Percentiles rank a stretch among this genome's conserved stretches.
Evolutionary conservation across 2,888 invertebrate genomes (phyloP).

Genomic region (Sisyra terminalis): DNA sequence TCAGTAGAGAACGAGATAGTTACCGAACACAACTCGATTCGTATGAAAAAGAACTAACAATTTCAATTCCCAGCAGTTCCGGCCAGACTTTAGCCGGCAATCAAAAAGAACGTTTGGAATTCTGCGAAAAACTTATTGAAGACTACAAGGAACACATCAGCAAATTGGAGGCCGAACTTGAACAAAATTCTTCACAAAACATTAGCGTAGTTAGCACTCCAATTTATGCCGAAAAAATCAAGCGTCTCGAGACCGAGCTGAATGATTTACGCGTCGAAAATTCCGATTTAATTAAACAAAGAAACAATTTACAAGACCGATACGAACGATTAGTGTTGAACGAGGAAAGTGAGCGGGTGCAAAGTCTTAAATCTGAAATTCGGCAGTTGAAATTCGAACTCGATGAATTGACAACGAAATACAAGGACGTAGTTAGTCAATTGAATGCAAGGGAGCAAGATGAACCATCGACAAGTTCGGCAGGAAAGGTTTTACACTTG

Average conservation of each 20-base stretch:
- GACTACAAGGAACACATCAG: slow-evolving; percentile 57
- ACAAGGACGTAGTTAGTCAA: slow-evolving; percentile 15
- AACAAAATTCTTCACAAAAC: slow-evolving; percentile 14
- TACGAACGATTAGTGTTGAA: slow-evolving; percentile 20
- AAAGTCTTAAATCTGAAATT: slow-evolving; percentile 41
- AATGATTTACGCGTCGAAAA: slow-evolving; percentile 33
- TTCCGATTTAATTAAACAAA: slow-evolving; percentile 28
- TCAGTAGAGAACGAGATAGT: slow-evolving; percentile 60
- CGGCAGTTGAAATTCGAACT: slow-evolving; percentile 33
- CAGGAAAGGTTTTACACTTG: slow-evolving; percentile 38
- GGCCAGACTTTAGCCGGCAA: slow-evolving; percentile 22
- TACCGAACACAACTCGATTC: slow-evolving; percentile 64
- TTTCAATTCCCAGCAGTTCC: slow-evolving; percentile 19
- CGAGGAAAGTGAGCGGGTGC: slow-evolving; percentile 28
- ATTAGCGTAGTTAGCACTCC: slow-evolving; percentile 18
- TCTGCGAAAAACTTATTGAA: slow-evolving; percentile 53
- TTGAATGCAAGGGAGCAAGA: slow-evolving; percentile 20
- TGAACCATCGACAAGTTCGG: slow-evolving; percentile 21
- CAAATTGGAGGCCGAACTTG: slow-evolving; percentile 44
- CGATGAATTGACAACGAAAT: slow-evolving; percentile 27
- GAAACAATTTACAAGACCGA: slow-evolving; percentile 16
- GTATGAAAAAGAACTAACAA: slow-evolving; percentile 66
- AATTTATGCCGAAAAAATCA: slow-evolving; percentile 33
- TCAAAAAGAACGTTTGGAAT: slow-evolving; percentile 46
- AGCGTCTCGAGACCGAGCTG: slow-evolving; percentile 41